Percentiles rank a stretch among this genome's conserved stretches.
phyloP scores from a whole-genome alignment of 1,140 invertebrate genomes.

The Antheraea pernyi region DNA sequence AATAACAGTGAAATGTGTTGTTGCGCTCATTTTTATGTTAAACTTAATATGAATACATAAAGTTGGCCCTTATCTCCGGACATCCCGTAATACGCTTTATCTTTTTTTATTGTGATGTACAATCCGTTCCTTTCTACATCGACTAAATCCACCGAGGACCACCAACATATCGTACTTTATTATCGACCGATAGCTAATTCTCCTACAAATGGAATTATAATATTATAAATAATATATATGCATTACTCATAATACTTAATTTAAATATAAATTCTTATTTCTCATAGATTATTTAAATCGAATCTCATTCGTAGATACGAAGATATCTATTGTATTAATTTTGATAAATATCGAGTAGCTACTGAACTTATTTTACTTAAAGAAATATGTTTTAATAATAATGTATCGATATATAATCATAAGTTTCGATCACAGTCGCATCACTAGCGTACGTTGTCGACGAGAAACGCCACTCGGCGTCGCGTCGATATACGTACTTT shows the following conservation, averaged over 20 bases:
- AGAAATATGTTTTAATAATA: background rate
- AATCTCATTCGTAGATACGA: background rate
- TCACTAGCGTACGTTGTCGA: conserved; percentile 44
- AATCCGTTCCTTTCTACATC: conserved; percentile 53
- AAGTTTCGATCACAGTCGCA: conserved; percentile 9
- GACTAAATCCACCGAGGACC: conserved; percentile 23
- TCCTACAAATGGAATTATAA: conserved; percentile 16
- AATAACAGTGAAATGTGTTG: conserved; percentile 51
- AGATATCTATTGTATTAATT: background rate
- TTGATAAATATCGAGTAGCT: background rate
- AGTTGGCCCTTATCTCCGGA: conserved; percentile 61
- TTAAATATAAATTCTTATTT: background rate
- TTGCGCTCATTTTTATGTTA: conserved; percentile 60
- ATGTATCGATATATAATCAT: background rate
- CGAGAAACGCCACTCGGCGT: conserved; percentile 51
- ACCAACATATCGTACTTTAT: conserved; percentile 28
- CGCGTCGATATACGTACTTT: conserved; percentile 43
- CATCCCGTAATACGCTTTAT: conserved; percentile 66
- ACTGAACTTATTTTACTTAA: background rate
- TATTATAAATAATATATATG: conserved; percentile 20
- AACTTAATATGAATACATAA: conserved; percentile 67
- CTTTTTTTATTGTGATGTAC: conserved; percentile 65
- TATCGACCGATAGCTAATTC: conserved; percentile 38
- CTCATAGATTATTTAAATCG: background rate
- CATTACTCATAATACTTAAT: background rate